Evolutionary conservation across 2,888 invertebrate genomes (phyloP).

Genomic region (Acleris sparsana): DNA sequence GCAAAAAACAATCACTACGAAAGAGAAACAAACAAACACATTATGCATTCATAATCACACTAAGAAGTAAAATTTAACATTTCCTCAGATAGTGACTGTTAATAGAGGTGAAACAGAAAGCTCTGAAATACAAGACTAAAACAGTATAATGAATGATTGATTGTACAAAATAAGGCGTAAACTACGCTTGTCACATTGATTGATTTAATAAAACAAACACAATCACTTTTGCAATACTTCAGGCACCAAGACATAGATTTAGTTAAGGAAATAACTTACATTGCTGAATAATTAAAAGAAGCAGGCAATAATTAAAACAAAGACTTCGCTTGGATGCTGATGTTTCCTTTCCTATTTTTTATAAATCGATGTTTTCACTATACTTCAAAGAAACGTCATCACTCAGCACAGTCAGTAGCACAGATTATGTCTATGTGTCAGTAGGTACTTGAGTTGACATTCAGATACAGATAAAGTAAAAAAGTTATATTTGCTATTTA

Average conservation of each 20-base stretch:
- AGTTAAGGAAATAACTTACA: constrained; percentile 13
- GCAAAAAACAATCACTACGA: no score
- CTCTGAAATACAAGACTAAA: not conserved
- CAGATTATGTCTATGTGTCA: no score
- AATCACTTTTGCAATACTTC: constrained; percentile 2
- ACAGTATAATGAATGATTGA: constrained; percentile 21
- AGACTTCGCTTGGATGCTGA: constrained; percentile 14
- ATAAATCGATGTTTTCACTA: constrained; percentile 36
- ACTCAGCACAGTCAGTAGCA: constrained; percentile 9
- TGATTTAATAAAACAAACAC: constrained; percentile 34
- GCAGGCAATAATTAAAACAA: constrained; percentile 31
- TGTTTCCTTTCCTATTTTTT: constrained; percentile 29
- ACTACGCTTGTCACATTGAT: constrained; percentile 34
- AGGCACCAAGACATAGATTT: not conserved
- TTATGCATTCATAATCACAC: no score
- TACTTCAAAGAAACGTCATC: constrained; percentile 36
- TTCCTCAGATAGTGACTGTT: not conserved
- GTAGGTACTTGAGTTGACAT: constrained; percentile 21
- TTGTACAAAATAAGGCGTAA: constrained; percentile 34
- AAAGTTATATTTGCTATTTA: no score
- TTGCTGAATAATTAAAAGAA: constrained; percentile 27
- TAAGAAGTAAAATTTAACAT: no score
- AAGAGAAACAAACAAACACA: no score
- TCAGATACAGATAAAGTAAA: no score
- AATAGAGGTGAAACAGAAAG: not conserved